A percentile compares a stretch with the other conserved stretches of the same genome.
phyloP scores from a whole-genome alignment of 2,888 invertebrate genomes.

The Agriopis aurantiaria region DNA sequence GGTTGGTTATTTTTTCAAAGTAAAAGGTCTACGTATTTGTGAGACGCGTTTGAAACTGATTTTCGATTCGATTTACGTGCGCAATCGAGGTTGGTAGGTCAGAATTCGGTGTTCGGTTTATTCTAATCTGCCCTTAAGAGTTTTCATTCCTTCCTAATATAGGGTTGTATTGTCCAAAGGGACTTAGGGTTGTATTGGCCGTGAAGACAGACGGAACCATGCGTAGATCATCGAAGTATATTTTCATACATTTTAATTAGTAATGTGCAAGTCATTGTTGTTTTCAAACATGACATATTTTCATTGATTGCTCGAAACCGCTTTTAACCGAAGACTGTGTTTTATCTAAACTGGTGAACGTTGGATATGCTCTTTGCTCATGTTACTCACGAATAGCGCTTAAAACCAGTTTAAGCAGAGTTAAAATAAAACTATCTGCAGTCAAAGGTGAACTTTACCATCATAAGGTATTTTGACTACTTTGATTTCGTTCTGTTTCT shows the following conservation, averaged over 20 bases:
- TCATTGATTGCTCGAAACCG: slow-evolving; percentile 11
- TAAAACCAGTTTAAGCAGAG: slow-evolving; percentile 17
- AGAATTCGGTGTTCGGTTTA: too few species aligned
- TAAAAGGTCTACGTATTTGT: too few species aligned
- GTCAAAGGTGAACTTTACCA: slow-evolving; percentile 11
- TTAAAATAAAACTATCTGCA: slow-evolving; percentile 4
- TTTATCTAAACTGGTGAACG: slow-evolving; percentile 17
- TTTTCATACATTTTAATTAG: neutral
- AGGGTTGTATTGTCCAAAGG: too few species aligned
- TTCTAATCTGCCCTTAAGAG: too few species aligned
- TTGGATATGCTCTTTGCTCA: slow-evolving; percentile 9
- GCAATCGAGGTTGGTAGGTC: too few species aligned
- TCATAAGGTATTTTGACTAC: neutral
- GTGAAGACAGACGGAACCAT: too few species aligned
- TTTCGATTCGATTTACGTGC: too few species aligned
- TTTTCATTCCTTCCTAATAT: too few species aligned
- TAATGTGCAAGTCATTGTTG: neutral
- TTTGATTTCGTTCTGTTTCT: too few species aligned
- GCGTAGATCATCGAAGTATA: neutral
- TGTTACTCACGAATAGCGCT: slow-evolving; percentile 10
- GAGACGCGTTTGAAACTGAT: too few species aligned
- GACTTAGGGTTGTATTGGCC: too few species aligned
- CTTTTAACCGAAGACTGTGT: slow-evolving; percentile 15
- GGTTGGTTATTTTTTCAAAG: too few species aligned
- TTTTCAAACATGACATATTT: slow-evolving; percentile 11